Evolutionary conservation across 2,797 vertebrate genomes (phyloP).

Genomic region (Alosa sapidissima): DNA sequence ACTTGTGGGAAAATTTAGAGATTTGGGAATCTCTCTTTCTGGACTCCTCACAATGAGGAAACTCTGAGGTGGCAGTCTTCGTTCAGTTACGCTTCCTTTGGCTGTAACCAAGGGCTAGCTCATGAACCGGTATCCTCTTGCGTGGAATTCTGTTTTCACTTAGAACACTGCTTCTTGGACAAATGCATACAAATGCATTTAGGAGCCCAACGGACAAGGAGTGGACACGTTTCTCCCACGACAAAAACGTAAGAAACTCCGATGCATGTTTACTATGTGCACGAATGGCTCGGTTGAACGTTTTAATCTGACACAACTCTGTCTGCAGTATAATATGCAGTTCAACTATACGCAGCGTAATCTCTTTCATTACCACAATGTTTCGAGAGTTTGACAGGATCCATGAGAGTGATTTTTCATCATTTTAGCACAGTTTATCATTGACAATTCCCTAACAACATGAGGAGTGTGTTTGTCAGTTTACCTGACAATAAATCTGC

Average conservation of each 20-base stretch:
- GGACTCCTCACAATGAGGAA: conserved; percentile 67
- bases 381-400: background rate
- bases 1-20: conserved; percentile 44
- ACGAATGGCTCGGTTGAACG: background rate
- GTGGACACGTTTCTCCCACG: conserved; percentile 88
- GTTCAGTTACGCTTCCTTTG: conserved; percentile 56
- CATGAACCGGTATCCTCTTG: conserved; percentile 77
- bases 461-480: background rate
- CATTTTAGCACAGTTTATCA: background rate
- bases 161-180: conserved; percentile 93
- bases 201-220: conserved; percentile 97
- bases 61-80: conserved; percentile 63
- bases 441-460: background rate
- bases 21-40: conserved; percentile 51
- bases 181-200: conserved; percentile 99
- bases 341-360: background rate
- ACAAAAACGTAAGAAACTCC: conserved; percentile 84
- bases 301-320: background rate
- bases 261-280: conserved; percentile 15
- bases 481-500: background rate
- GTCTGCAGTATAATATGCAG: background rate
- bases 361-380: background rate
- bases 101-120: conserved; percentile 72
- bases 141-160: conserved; percentile 88
- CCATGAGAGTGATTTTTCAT: background rate